Percentiles rank a stretch among this genome's conserved stretches.
Conservation (phyloP, 2,113 vertebrate genomes). For the Ictalurus furcatus region DNA sequence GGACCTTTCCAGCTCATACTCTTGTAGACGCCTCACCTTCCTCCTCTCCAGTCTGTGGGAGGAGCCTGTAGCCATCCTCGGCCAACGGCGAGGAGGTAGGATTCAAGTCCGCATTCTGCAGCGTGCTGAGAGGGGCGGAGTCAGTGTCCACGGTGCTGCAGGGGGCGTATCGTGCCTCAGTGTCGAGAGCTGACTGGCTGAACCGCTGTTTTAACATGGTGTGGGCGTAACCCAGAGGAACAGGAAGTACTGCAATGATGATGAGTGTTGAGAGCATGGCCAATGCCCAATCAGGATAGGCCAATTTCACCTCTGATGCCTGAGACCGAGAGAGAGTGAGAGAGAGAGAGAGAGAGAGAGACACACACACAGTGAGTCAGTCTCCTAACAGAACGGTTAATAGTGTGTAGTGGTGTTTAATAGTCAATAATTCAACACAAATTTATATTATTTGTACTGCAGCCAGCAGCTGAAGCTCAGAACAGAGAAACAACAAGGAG, state of each 20-base stretch:
- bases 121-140: slow-evolving; percentile 52
- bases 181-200: not conserved
- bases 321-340: slow-evolving; percentile 55
- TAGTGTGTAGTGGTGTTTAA: not conserved
- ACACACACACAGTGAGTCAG: not conserved
- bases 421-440: too few relatives aligned
- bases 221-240: slow-evolving; percentile 68
- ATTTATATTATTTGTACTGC: too few relatives aligned
- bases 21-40: slow-evolving; percentile 45
- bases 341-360: not conserved
- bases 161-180: slow-evolving; percentile 35
- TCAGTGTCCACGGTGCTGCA: slow-evolving; percentile 51
- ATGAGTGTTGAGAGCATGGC: slow-evolving; percentile 73
- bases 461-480: too few relatives aligned
- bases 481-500: too few relatives aligned
- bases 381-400: too few relatives aligned
- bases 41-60: slow-evolving; percentile 29
- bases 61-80: slow-evolving; percentile 7
- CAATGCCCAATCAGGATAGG: slow-evolving; percentile 78
- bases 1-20: slow-evolving; percentile 35
- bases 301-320: slow-evolving; percentile 68
- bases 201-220: slow-evolving; percentile 44
- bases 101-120: not conserved
- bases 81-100: slow-evolving; percentile 21
- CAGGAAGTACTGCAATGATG: slow-evolving; percentile 69